phyloP scores from a whole-genome alignment of 2,797 vertebrate genomes.

The Prionace glauca region DNA sequence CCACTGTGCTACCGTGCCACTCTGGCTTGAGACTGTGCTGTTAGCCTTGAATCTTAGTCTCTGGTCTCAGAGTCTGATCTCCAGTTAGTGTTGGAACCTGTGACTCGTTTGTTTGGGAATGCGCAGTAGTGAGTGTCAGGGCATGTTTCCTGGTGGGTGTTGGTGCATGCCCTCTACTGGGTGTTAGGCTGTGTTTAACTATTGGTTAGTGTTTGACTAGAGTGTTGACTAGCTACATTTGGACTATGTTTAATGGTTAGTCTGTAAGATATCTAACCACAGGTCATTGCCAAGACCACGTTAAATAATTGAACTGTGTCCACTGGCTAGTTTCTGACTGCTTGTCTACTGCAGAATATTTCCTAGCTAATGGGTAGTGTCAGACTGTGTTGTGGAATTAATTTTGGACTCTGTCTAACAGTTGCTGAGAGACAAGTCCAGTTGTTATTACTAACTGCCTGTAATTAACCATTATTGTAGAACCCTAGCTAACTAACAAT shows the following conservation, averaged over 20 bases:
- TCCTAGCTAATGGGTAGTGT: conserved; percentile 34
- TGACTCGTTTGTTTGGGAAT: background rate
- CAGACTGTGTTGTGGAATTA: conserved; percentile 44
- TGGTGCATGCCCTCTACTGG: conserved; percentile 40
- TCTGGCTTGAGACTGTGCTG: background rate
- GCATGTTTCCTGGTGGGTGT: background rate
- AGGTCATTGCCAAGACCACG: background rate
- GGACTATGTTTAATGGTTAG: conserved; percentile 44
- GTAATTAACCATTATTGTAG: background rate
- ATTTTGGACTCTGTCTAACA: conserved; percentile 43
- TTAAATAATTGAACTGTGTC: no score
- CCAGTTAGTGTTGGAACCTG: background rate
- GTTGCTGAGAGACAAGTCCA: background rate
- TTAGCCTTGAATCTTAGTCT: background rate
- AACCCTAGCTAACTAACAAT: no score
- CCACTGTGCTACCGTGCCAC: no score
- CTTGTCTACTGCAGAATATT: background rate
- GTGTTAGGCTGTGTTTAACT: conserved; percentile 42
- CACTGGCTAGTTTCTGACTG: background rate
- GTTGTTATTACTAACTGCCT: background rate
- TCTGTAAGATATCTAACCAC: background rate
- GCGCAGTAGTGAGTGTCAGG: background rate
- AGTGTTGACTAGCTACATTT: background rate
- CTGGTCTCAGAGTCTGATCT: no score
- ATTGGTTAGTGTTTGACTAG: conserved; percentile 44